A percentile compares a stretch with the other conserved stretches of the same genome.
Conservation (phyloP, 2,797 vertebrate genomes). For the Tokudaia tokunoshimensis region DNA sequence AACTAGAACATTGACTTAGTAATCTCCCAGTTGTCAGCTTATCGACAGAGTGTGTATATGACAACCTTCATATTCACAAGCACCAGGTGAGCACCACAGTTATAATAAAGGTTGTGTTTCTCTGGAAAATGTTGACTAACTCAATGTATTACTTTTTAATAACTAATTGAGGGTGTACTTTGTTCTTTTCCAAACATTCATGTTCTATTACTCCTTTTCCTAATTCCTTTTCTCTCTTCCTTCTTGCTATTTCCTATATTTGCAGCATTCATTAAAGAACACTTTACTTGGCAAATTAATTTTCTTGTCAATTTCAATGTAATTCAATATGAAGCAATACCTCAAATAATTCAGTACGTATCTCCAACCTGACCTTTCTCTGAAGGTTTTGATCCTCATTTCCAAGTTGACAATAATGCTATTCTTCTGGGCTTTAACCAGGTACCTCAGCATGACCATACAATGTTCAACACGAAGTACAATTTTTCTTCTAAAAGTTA, state of each 20-base stretch:
- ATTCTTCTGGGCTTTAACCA: not conserved
- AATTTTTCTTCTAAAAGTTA: not conserved
- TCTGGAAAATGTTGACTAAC: not conserved
- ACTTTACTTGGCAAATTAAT: not conserved
- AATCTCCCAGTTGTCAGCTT: not conserved
- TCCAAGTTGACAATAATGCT: not conserved
- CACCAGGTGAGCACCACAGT: not conserved
- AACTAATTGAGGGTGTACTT: not conserved
- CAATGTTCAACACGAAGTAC: not conserved
- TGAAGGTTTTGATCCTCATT: constrained; percentile 2
- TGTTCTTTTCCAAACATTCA: not conserved
- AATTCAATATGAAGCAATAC: not conserved
- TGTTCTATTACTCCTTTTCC: not conserved
- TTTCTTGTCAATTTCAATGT: not conserved
- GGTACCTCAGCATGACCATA: not conserved
- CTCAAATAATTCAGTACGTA: not conserved
- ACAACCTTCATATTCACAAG: not conserved
- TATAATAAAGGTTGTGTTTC: not conserved
- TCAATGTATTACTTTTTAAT: not conserved
- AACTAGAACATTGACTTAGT: not conserved
- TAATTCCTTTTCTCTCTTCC: not conserved
- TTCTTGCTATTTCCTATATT: not conserved
- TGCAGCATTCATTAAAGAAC: not conserved
- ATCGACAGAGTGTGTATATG: constrained; percentile 7
- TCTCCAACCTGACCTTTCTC: not conserved